Evolutionary conservation across 2,797 vertebrate species (phyloP), one percentile per base, ranked within the genome.

Genomic region (Podargus strigoides): DNA sequence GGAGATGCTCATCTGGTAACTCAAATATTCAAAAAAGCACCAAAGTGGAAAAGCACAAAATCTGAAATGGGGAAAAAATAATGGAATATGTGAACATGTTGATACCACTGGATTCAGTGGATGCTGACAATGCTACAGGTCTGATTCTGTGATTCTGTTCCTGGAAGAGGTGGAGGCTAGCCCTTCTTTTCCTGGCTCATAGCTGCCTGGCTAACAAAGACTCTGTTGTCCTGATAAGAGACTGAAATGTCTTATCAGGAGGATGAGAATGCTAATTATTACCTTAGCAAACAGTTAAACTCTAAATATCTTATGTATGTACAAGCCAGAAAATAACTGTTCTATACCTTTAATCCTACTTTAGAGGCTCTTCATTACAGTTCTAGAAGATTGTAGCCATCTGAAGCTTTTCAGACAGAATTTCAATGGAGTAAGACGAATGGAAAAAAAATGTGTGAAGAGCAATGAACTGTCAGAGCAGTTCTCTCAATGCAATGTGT

Each of bases 1-100:
- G 16, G 44, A 50, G 27, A 79, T n/a, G 9, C 0, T 4, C n/a
- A n/a, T n/a, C 0, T 0, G 42, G 37, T 46, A 85, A 69, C 16
- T 58, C 41, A 60, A 91, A 79, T 56, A 60, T 44, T 52, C 15
- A 73, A 73, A 32, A n/a, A 90, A 69, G 1, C 10, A 67, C 2
- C 5, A 19, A 13, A 7, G 10, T 55, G 30, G 13, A 77, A 80
- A 83, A 80, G 22, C 16, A n/a, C 1, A 69, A 79, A 85, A 60
- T 82, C 30, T 79, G 32, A 82, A 78, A 59, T 7, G 2, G 5
- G 4, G 1, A 32, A 14, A 59, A 53, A 34, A 16, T 7, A 2
- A 1, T 53, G 10, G 7, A 60, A 39, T n/a, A 36, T 19, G 4
- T 2, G 3, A 59, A 2, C 7, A 6, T 53, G 21, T 50, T 53